Evolutionary conservation across 2,888 invertebrate genomes (phyloP).

Genomic region (Zootermopsis nevadensis): DNA sequence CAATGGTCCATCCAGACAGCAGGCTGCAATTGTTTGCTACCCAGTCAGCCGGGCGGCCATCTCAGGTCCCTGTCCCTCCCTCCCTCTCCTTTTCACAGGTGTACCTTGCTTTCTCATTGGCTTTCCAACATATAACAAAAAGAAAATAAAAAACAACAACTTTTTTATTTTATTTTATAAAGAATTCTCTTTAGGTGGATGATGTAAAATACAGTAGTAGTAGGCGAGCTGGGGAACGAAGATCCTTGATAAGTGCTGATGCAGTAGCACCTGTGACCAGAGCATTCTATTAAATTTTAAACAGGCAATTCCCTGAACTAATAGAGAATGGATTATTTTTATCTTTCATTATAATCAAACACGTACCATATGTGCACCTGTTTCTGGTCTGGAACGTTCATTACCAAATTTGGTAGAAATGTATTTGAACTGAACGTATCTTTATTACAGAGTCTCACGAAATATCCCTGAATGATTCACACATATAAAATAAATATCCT

Average conservation of each 20-base stretch:
- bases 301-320: too few relatives aligned
- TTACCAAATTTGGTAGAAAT: too few relatives aligned
- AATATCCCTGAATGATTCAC: too few relatives aligned
- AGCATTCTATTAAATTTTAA: too few relatives aligned
- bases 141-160: background rate
- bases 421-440: too few relatives aligned
- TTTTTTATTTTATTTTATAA: conserved; percentile 5
- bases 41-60: background rate
- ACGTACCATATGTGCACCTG: too few relatives aligned
- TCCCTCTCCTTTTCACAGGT: conserved; percentile 7
- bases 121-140: conserved; percentile 13
- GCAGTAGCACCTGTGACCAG: too few relatives aligned
- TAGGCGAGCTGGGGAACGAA: background rate
- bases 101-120: conserved; percentile 35
- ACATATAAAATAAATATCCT: too few relatives aligned
- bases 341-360: too few relatives aligned
- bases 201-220: conserved; percentile 23
- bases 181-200: conserved; percentile 14
- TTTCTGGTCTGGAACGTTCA: too few relatives aligned
- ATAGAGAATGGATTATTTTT: too few relatives aligned
- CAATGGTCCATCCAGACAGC: conserved; percentile 20
- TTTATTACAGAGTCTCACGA: too few relatives aligned
- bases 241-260: background rate
- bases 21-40: conserved; percentile 5
- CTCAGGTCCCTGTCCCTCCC: background rate